Conservation (phyloP, 2,888 invertebrate species). For the Luperina nickerlii region DNA sequence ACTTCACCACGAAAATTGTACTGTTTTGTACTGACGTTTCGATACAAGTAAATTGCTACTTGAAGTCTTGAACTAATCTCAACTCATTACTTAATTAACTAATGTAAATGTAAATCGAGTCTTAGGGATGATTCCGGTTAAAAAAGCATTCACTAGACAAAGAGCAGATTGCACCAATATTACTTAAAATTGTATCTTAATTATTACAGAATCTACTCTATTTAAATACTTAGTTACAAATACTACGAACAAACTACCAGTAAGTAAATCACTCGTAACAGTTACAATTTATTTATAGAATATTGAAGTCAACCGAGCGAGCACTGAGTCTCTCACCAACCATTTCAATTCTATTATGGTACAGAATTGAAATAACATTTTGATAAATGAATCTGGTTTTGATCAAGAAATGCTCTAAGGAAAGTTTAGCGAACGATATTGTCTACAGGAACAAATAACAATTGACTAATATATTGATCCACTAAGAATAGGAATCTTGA, state of each 20-base stretch:
- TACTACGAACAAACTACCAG: neutral
- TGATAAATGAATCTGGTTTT: slow-evolving; percentile 1
- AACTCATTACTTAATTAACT: too few relatives aligned
- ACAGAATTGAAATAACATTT: slow-evolving; percentile 5
- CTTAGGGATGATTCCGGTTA: neutral
- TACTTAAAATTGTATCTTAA: neutral
- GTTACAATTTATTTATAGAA: slow-evolving; percentile 27
- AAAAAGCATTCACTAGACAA: neutral
- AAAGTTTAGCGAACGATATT: neutral
- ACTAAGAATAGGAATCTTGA: neutral
- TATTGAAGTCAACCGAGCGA: slow-evolving; percentile 10
- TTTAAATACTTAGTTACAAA: neutral
- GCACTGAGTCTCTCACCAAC: neutral
- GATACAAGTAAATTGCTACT: neutral
- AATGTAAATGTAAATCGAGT: neutral
- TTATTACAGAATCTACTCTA: neutral
- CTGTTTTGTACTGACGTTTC: neutral
- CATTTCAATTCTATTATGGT: slow-evolving; percentile 11
- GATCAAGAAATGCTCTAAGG: neutral
- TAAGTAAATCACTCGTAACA: slow-evolving; percentile 7
- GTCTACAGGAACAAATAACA: neutral
- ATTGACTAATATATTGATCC: neutral
- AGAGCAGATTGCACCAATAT: neutral
- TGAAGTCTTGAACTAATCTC: neutral
- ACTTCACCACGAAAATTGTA: neutral